Evolutionary conservation across 2,888 invertebrate genomes (phyloP).

Genomic region (Macrosiphum euphorbiae): DNA sequence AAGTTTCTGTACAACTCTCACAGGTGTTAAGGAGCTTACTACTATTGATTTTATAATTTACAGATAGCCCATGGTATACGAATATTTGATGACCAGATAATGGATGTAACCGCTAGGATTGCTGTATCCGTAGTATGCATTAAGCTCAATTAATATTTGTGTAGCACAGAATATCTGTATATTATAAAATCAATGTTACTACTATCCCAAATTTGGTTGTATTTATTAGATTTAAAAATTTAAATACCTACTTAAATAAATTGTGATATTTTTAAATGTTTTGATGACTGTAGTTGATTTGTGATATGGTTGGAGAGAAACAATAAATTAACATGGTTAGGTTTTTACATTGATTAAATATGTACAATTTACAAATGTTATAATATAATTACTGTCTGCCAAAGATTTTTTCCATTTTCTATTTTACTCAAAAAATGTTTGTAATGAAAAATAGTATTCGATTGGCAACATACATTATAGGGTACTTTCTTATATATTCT

Average conservation of each 20-base stretch:
- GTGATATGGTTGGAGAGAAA: not conserved
- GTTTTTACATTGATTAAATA: too few relatives aligned
- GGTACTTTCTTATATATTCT: too few relatives aligned
- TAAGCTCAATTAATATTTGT: too few relatives aligned
- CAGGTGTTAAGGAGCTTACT: not conserved
- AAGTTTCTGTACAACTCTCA: not conserved
- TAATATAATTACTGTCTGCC: not conserved
- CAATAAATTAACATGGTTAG: not conserved
- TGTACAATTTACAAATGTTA: not conserved
- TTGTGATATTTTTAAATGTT: not conserved
- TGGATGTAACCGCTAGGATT: too few relatives aligned
- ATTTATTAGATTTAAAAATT: not conserved
- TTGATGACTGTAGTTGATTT: not conserved
- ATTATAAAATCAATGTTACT: too few relatives aligned
- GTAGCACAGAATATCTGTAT: too few relatives aligned
- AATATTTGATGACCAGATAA: not conserved
- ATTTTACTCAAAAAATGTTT: not conserved
- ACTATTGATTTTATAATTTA: not conserved
- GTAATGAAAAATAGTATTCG: not conserved
- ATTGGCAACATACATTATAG: not conserved
- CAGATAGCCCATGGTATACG: not conserved
- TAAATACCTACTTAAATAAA: not conserved
- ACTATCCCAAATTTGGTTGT: conserved; percentile 7
- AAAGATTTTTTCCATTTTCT: not conserved
- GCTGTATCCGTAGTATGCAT: too few relatives aligned